phyloP scores from a whole-genome alignment of 2,797 vertebrate species.

The Pampus argenteus region DNA sequence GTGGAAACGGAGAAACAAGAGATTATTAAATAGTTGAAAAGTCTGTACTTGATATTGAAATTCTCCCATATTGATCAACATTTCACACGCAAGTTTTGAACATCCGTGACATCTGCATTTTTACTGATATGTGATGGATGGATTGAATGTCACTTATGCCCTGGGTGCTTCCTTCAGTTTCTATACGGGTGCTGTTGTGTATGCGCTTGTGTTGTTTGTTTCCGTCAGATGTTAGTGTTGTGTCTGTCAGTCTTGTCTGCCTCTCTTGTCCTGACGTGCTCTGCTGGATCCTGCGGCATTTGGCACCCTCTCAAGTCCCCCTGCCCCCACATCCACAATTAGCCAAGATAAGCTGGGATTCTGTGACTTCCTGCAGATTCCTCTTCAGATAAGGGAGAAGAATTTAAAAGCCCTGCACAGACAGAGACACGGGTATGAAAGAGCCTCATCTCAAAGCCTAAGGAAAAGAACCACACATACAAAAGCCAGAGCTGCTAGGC shows the following conservation, averaged over 20 bases:
- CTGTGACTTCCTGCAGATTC: conserved; percentile 83
- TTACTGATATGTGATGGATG: conserved; percentile 62
- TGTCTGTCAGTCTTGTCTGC: conserved; percentile 68
- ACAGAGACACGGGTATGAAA: conserved; percentile 60
- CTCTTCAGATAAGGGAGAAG: conserved; percentile 77
- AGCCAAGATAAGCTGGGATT: conserved; percentile 79
- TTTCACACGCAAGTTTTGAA: conserved; percentile 42
- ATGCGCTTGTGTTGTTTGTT: conserved; percentile 58
- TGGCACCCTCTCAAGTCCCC: conserved; percentile 77
- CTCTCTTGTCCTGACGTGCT: conserved; percentile 77
- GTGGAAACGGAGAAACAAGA: not conserved
- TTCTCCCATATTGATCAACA: conserved; percentile 33
- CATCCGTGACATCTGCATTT: conserved; percentile 65
- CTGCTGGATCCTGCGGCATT: conserved; percentile 76
- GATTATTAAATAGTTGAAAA: conserved; percentile 4
- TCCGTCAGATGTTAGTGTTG: conserved; percentile 70
- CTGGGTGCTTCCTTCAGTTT: conserved; percentile 55
- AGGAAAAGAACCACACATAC: conserved; percentile 39
- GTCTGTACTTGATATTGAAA: conserved; percentile 11
- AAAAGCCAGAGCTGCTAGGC: conserved; percentile 51
- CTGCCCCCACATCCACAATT: conserved; percentile 69
- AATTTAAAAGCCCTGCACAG: conserved; percentile 70
- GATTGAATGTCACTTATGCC: conserved; percentile 74
- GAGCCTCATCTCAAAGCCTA: conserved; percentile 42
- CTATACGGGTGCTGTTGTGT: conserved; percentile 38